Percentiles rank a stretch among this genome's conserved stretches.
These are phyloP conservation scores for Riparia riparia DNA, from an alignment of 2,113 vertebrate genomes.

Conservation along the genomic window DNA sequence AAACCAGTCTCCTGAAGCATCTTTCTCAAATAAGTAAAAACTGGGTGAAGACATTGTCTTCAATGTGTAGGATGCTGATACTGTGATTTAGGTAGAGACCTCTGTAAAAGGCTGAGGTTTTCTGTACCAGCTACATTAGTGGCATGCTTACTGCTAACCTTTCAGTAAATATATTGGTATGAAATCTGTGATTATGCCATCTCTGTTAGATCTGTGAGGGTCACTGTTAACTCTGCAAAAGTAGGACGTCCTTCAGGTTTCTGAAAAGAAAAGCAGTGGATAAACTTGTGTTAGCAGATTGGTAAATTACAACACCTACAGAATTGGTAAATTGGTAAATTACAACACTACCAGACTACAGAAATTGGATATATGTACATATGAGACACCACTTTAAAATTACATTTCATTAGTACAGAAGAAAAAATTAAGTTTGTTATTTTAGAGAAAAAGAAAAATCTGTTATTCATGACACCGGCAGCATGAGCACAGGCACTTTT, in stretches of 20 bases:
- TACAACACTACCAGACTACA: neutral
- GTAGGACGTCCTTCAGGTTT: slow-evolving; percentile 81
- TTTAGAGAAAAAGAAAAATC: neutral
- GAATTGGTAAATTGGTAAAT: too few relatives aligned
- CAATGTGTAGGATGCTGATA: neutral
- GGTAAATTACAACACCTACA: neutral
- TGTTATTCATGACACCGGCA: neutral
- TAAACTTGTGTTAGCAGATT: neutral
- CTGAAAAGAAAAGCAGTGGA: slow-evolving; percentile 65
- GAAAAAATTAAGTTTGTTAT: neutral
- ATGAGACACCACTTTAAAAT: neutral
- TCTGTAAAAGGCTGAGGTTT: neutral
- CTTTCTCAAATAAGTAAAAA: neutral
- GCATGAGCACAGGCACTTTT: neutral
- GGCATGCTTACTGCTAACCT: neutral
- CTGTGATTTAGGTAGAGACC: neutral
- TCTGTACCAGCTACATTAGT: neutral
- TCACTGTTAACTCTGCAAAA: slow-evolving; percentile 80
- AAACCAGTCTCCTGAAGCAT: neutral
- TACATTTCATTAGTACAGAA: neutral
- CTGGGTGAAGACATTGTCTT: neutral
- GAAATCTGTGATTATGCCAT: slow-evolving; percentile 27
- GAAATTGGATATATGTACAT: neutral
- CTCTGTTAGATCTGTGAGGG: slow-evolving; percentile 77
- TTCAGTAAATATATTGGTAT: neutral